Percentiles rank a stretch among this genome's conserved stretches.
These are phyloP conservation scores for Geopemphigus sp. DNA, from an alignment of 1,140 invertebrate genomes.

Conservation along the genomic window DNA sequence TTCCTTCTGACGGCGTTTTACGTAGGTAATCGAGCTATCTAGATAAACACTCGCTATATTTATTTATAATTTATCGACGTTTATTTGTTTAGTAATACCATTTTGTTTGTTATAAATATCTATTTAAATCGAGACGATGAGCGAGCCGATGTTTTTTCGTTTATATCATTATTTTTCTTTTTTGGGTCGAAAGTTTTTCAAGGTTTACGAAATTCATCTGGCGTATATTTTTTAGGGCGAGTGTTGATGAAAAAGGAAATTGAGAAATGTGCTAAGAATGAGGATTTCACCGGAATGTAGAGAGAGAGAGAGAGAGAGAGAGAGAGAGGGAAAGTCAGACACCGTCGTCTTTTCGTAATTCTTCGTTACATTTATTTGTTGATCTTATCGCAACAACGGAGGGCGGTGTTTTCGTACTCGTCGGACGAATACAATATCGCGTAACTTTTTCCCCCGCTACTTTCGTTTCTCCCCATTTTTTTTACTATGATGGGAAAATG, in stretches of 20 bases:
- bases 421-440: background rate
- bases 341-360: constrained; percentile 10
- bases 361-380: constrained; percentile 44
- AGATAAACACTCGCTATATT: background rate
- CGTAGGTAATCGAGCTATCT: constrained; percentile 14
- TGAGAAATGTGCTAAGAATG: constrained; percentile 44
- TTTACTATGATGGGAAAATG: background rate
- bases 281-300: constrained; percentile 2
- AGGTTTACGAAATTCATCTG: background rate
- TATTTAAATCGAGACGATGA: background rate
- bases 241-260: constrained; percentile 47
- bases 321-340: background rate
- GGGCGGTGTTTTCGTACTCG: background rate
- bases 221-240: background rate
- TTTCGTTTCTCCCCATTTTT: background rate
- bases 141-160: background rate
- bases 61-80: too few species aligned
- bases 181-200: background rate
- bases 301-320: background rate
- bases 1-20: constrained; percentile 22
- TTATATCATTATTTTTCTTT: background rate
- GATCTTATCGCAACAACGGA: constrained; percentile 28
- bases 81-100: too few species aligned
- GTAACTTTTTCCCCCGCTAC: background rate
- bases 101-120: background rate